Evolutionary conservation across 2,888 invertebrate species (phyloP), one percentile per base, ranked within the genome.

Genomic region (Catocala sponsa): DNA sequence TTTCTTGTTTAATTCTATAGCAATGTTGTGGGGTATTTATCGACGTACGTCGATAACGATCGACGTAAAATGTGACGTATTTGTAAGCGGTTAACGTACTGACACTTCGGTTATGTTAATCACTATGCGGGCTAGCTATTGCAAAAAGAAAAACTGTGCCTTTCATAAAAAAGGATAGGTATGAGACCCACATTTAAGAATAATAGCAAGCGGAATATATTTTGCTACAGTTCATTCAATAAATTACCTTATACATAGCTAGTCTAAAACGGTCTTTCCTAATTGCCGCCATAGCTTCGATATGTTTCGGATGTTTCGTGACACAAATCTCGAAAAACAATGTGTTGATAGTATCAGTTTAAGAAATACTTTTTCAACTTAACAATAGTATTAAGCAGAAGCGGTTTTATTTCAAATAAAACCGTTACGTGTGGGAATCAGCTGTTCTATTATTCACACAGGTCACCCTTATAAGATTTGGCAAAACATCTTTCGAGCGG

Each of bases 361-460:
- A 43, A 4, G 9, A 38, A 51, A 43, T 0, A 58, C 4, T 41
- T 56, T 61, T 49, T 61, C 4, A 57, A 10, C 5, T 15, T 51
- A 11, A 64, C 41, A 59, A 48, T 35, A 42, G 6, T 55, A 9
- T 9, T 10, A 51, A 59, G 57, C 42, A 56, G 15, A 61, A 49
- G 12, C 46, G 46, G 32, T 44, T 56, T 59, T 63, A 71, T 79
- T 73, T 77, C 62, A 79, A 76, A 69, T 70, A 86, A 88, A 88
- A 89, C 92, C 91, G 92, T 92, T 91, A 90, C 86, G 69, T 80
- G 74, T 84, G 79, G 67, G 85, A 89, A 91, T 91, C 92, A 92
- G 92, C 92, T 93, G 92, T 91, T 88, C 71, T 72, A 82, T 86
- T 82, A 82, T 84, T 83, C 80, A 82, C 81, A 77, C 76, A 72